These are phyloP conservation scores for Apostichopus leukothele DNA, from an alignment of 53 echinoderm and acorn worm genomes.

Conservation along the genomic window DNA sequence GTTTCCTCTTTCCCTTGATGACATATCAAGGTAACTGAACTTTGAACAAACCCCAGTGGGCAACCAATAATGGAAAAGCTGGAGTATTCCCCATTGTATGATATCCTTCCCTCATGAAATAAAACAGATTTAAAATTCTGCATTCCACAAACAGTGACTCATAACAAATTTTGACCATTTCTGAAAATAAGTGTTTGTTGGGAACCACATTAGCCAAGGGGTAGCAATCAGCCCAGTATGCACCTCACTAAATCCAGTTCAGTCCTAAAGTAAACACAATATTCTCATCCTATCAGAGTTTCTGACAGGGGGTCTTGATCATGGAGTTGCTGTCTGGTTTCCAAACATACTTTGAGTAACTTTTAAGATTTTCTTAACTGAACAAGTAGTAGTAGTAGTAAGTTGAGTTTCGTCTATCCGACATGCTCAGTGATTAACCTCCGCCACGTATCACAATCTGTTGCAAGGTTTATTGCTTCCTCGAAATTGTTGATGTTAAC, in stretches of 20 bases:
- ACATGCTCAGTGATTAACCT: too few species aligned
- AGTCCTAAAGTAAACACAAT: neutral
- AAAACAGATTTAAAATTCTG: conserved; percentile 17
- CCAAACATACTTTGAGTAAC: neutral
- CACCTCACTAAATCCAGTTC: conserved; percentile 23
- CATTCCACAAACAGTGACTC: conserved; percentile 28
- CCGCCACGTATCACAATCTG: too few species aligned
- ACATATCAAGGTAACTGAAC: conserved; percentile 36
- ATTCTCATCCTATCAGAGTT: conserved; percentile 19
- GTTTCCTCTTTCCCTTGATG: neutral
- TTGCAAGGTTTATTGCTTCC: too few species aligned
- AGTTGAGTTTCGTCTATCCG: too few species aligned
- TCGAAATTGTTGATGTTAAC: too few species aligned
- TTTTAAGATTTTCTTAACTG: neutral
- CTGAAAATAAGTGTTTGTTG: conserved; percentile 1
- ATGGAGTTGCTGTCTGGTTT: neutral
- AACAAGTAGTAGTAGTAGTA: too few species aligned
- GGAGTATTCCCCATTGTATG: conserved; percentile 22
- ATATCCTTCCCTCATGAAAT: conserved; percentile 11
- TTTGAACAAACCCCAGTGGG: conserved; percentile 16
- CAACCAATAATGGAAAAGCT: neutral
- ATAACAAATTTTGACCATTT: conserved; percentile 24
- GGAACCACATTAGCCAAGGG: conserved; percentile 35
- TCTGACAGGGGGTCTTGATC: neutral
- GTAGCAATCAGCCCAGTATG: neutral